phyloP scores from a whole-genome alignment of 2,888 invertebrate species.

The Drosophila merina region DNA sequence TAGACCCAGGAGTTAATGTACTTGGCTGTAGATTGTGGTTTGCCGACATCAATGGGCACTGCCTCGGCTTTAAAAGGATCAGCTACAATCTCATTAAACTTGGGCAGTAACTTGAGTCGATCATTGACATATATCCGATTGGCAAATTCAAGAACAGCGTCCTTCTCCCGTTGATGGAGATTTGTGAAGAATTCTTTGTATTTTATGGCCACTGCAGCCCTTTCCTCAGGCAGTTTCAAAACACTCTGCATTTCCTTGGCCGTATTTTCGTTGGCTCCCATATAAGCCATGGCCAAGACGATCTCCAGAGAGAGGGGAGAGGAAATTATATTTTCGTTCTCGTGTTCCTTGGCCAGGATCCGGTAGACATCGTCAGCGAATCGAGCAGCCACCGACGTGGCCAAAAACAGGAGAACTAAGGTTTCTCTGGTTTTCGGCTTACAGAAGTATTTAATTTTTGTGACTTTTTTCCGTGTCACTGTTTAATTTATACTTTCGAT shows the following conservation, averaged over 20 bases:
- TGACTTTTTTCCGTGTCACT: not conserved
- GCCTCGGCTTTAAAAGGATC: constrained; percentile 11
- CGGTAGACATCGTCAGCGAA: constrained; percentile 11
- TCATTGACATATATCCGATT: constrained; percentile 16
- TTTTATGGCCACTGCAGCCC: not conserved
- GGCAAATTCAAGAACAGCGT: not conserved
- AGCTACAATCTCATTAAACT: not conserved
- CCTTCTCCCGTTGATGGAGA: not conserved
- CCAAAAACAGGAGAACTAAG: not conserved
- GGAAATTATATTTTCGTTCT: not conserved
- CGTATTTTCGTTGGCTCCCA: constrained; percentile 8
- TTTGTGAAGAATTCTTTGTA: not conserved
- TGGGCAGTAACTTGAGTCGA: not conserved
- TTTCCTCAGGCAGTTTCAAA: not conserved
- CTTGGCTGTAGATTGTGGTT: not conserved
- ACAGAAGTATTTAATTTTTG: constrained; percentile 8
- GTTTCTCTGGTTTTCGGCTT: not conserved
- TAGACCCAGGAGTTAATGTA: constrained; percentile 3
- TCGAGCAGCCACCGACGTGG: constrained; percentile 8
- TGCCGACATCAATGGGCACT: not conserved
- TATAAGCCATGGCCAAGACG: constrained; percentile 6
- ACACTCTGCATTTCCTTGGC: constrained; percentile 1
- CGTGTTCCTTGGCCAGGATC: not conserved
- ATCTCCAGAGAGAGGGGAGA: constrained; percentile 10
- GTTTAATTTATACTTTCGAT: not conserved